A percentile compares a stretch with the other conserved stretches of the same genome.
Evolutionary conservation across 2,797 vertebrate species (phyloP).

Genomic region (Molossus alvarezi): DNA sequence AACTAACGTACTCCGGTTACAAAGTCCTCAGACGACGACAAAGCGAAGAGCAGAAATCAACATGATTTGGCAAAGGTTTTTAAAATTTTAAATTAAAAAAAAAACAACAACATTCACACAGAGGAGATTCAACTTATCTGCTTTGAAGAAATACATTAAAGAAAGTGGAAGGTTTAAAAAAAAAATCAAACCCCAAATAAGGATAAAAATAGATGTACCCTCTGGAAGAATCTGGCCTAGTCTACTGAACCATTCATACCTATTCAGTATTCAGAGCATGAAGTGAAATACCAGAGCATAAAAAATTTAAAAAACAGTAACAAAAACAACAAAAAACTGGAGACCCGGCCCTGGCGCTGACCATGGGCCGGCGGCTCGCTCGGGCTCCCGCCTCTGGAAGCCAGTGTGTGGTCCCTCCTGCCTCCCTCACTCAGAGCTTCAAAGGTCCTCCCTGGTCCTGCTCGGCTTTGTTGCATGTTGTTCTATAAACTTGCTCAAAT

Average conservation of each 20-base stretch:
- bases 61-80: conserved; percentile 71
- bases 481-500: conserved; percentile 96
- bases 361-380: conserved; percentile 10
- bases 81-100: conserved; percentile 83
- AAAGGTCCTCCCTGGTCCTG: conserved; percentile 95
- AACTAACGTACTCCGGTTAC: not conserved
- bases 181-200: conserved; percentile 85
- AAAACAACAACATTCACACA: conserved; percentile 74
- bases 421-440: conserved; percentile 79
- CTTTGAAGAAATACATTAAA: conserved; percentile 78
- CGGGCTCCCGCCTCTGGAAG: conserved; percentile 56
- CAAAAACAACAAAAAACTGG: conserved; percentile 43
- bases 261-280: conserved; percentile 87
- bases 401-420: conserved; percentile 52
- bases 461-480: conserved; percentile 94
- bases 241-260: conserved; percentile 85
- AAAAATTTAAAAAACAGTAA: not conserved
- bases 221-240: conserved; percentile 86
- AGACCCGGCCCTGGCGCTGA: conserved; percentile 81
- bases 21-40: not conserved
- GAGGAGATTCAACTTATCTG: conserved; percentile 67
- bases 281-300: conserved; percentile 79
- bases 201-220: conserved; percentile 91
- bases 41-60: conserved; percentile 72
- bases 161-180: conserved; percentile 79